Base-by-base conservation (phyloP, 1,140 invertebrate genomes). In the Lepidurus packardi region DNA sequence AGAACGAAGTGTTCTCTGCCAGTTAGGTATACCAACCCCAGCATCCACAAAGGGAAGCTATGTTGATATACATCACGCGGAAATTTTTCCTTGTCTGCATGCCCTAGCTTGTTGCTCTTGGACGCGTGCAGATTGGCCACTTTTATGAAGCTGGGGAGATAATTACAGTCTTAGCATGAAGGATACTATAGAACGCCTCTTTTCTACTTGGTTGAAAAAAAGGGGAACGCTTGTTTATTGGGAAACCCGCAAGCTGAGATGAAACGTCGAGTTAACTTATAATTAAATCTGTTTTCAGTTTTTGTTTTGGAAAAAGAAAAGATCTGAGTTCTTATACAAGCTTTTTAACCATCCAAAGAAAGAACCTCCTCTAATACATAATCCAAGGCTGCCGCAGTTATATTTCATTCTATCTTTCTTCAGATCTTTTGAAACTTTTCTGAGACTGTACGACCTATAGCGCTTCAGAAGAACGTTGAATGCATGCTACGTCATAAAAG, bases 51-150 rank as follows among this genome's bases (percentile, higher is more conserved):
- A 34, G 34, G 34, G 34, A 4, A 2, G 34, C 34, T 34, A 34
- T 34, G 34, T 34, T 34, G 16, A 65, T 65, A 65, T 65, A 65
- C 5, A 65, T 65, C 53, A 65, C 53, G 53, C 53, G 53, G 53
- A 65, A 1, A 34, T 2, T 65, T 65, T 65, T 65, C 53, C 53
- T 65, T 21, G 53, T 65, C 34, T 34, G 34, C 34, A 65, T 65
- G 53, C 16, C 53, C 21, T 4, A 65, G 53, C 53, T 13, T 65
- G 34, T 65, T 13, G 53, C 53, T 65, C 13, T 65, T 65, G 53
- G 53, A 65, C 53, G 53, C 53, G 53, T 65, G 53, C 53, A 65
- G 53, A 65, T 65, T 65, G 53, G 53, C 13, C 53, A 65, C 53
- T 65, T n/a, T 65, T 65, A 65, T 16, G 53, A 65, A 65, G 53